Evolutionary conservation across 2,888 invertebrate genomes (phyloP).

Genomic region (Pasiphila rectangulata): DNA sequence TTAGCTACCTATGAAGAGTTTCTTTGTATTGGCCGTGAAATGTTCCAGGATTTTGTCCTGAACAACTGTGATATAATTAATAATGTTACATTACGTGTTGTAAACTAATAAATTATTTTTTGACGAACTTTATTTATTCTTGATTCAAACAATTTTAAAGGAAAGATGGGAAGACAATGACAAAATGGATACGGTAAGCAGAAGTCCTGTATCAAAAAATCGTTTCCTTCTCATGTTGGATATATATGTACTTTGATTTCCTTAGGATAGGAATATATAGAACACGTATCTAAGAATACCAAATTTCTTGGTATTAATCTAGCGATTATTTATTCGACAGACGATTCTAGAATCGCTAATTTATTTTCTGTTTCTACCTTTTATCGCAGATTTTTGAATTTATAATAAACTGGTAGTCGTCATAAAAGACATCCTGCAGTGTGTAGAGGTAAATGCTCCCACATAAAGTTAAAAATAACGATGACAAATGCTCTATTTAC

Average conservation of each 20-base stretch:
- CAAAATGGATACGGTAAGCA: no score
- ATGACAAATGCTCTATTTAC: constrained; percentile 37
- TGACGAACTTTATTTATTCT: not conserved
- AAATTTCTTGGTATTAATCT: no score
- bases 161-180: no score
- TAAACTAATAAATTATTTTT: constrained; percentile 5
- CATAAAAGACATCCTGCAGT: constrained; percentile 15
- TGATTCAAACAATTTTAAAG: no score
- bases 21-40: not conserved
- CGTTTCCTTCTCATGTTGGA: no score
- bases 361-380: no score
- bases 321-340: not conserved
- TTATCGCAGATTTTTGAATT: no score
- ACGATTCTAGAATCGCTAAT: not conserved
- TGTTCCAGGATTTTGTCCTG: not conserved
- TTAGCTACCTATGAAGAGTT: no score
- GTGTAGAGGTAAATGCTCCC: constrained; percentile 14
- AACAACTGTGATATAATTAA: not conserved
- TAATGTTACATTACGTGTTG: not conserved
- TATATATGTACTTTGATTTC: no score
- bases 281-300: no score
- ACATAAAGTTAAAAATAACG: not conserved
- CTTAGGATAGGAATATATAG: no score
- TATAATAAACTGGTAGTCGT: not conserved
- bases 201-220: no score